phyloP scores from a whole-genome alignment of 2,113 vertebrate genomes.

The Macrotus californicus region DNA sequence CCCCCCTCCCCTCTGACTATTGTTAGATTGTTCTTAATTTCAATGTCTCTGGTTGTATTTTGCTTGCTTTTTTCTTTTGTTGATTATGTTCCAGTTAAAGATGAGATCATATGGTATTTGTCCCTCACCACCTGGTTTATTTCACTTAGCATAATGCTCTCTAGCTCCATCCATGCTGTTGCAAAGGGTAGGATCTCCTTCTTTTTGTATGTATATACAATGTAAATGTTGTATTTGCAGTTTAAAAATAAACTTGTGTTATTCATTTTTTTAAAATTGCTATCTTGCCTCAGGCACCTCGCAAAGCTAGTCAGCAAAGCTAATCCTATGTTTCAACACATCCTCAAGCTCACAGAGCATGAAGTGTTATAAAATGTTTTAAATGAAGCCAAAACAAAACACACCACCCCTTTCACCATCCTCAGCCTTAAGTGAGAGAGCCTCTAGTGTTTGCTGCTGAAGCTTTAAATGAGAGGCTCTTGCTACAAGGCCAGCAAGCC shows the following conservation, averaged over 20 bases:
- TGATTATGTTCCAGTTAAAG: too few species aligned
- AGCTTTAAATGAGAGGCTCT: slow-evolving; percentile 58
- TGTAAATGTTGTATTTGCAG: slow-evolving; percentile 52
- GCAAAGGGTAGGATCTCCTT: too few species aligned
- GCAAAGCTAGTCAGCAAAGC: slow-evolving; percentile 15
- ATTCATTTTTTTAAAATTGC: slow-evolving; percentile 39
- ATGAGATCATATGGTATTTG: too few species aligned
- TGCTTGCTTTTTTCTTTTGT: too few species aligned
- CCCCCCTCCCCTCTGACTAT: too few species aligned
- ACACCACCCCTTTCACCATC: background rate
- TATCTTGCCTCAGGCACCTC: slow-evolving; percentile 33
- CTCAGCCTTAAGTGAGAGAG: background rate
- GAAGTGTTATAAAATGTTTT: slow-evolving; percentile 18
- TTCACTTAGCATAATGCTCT: too few species aligned
- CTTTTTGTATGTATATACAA: background rate
- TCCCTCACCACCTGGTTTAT: too few species aligned
- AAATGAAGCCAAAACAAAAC: slow-evolving; percentile 37
- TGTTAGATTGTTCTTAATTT: too few species aligned
- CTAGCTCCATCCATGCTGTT: too few species aligned
- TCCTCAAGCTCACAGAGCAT: background rate
- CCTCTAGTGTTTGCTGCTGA: slow-evolving; percentile 27
- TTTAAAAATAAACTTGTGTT: slow-evolving; percentile 41
- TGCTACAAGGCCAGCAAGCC: slow-evolving; percentile 53
- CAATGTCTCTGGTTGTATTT: too few species aligned
- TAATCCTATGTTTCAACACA: slow-evolving; percentile 16